Percentiles rank a stretch among this genome's conserved stretches.
These are phyloP conservation scores for Pseudomyrmex sp. DNA, from an alignment of 1,140 invertebrate genomes.

Conservation along the genomic window DNA sequence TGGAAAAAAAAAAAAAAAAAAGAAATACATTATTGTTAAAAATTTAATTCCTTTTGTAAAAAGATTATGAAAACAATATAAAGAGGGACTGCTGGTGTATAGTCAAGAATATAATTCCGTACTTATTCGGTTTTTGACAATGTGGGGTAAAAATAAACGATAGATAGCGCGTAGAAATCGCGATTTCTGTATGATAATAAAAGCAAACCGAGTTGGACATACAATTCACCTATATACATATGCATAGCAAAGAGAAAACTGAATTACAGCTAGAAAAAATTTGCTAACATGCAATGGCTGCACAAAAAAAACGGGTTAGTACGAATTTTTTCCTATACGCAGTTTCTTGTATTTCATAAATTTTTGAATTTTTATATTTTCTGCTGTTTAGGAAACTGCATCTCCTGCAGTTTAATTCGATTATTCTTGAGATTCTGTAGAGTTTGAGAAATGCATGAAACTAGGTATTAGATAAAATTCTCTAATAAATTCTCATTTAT, in stretches of 20 bases:
- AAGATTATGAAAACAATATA: background rate
- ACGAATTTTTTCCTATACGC: background rate
- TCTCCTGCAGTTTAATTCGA: background rate
- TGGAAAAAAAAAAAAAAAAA: no score
- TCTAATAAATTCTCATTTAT: background rate
- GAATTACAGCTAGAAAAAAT: slow-evolving; percentile 18
- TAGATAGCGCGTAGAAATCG: background rate
- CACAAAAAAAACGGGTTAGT: background rate
- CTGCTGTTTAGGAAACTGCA: background rate
- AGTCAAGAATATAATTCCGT: background rate
- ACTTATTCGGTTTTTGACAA: background rate
- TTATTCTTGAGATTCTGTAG: background rate
- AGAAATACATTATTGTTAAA: background rate
- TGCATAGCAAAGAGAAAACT: slow-evolving; percentile 1
- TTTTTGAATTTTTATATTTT: background rate
- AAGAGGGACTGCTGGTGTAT: no score
- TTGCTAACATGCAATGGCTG: background rate
- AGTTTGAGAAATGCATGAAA: background rate
- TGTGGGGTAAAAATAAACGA: background rate
- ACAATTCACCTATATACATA: background rate
- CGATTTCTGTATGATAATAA: slow-evolving; percentile 30
- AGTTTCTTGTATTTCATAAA: background rate
- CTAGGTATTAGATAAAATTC: background rate
- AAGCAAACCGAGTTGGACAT: slow-evolving; percentile 14
- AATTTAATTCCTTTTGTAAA: background rate